phyloP scores from a whole-genome alignment of 2,113 vertebrate genomes.

The Platichthys stellatus region DNA sequence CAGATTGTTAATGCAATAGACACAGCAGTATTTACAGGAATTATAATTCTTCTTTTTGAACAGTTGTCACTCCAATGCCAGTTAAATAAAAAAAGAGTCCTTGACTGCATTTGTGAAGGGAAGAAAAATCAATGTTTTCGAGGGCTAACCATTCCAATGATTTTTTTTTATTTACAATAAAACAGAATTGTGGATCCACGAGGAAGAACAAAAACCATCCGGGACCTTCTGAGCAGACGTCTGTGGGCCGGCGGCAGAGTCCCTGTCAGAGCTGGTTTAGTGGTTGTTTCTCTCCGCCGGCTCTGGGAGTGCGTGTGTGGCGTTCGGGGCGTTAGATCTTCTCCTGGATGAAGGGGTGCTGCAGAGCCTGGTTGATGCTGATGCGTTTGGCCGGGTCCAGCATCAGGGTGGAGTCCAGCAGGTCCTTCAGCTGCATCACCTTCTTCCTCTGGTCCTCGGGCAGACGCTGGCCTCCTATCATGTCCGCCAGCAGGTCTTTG shows the following conservation, averaged over 20 bases:
- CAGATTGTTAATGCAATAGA: conserved; percentile 67
- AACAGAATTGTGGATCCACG: conserved; percentile 64
- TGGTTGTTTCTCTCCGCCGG: conserved; percentile 55
- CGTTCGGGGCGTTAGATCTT: conserved; percentile 86
- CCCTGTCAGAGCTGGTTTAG: conserved; percentile 62
- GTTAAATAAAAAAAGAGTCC: conserved; percentile 61
- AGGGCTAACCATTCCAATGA: conserved; percentile 65
- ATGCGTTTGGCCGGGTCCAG: conserved; percentile 98
- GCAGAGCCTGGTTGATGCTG: conserved; percentile 99
- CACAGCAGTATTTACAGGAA: conserved; percentile 75
- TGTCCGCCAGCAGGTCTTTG: conserved; percentile 96
- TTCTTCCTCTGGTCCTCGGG: conserved; percentile 99
- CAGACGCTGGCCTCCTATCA: conserved; percentile 96
- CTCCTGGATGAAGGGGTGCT: conserved; percentile 99
- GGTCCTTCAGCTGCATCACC: conserved; percentile 98
- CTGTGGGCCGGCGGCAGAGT: conserved; percentile 47
- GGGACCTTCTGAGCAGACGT: conserved; percentile 57
- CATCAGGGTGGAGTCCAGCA: conserved; percentile 98
- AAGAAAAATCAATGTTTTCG: conserved; percentile 33
- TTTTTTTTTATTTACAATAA: conserved; percentile 80
- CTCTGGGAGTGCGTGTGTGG: conserved; percentile 44
- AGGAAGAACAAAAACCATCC: conserved; percentile 44
- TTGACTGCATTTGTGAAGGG: conserved; percentile 47
- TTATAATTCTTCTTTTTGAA: conserved; percentile 63
- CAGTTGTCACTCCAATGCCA: conserved; percentile 59